These are phyloP conservation scores for Menidia beryllina DNA, from an alignment of 2,113 vertebrate genomes.

Conservation along the genomic window DNA sequence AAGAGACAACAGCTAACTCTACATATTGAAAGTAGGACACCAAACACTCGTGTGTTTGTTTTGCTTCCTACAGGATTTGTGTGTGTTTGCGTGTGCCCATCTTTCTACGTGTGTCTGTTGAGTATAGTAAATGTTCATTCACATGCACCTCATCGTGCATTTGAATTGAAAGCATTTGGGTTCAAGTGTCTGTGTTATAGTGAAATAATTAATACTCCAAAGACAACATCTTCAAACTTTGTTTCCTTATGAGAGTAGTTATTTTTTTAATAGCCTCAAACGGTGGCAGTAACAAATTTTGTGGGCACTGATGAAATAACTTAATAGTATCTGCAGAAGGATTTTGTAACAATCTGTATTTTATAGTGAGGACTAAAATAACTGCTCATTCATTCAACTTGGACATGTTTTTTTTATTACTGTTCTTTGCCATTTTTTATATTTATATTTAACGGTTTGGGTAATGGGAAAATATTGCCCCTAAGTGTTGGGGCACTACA, in stretches of 20 bases:
- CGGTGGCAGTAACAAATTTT: not conserved
- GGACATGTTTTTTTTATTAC: not conserved
- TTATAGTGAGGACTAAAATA: not conserved
- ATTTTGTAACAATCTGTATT: not conserved
- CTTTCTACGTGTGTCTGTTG: constrained; percentile 36
- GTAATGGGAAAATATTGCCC: too few relatives aligned
- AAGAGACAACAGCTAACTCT: constrained; percentile 63
- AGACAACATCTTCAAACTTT: constrained; percentile 25
- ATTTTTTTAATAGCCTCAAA: too few relatives aligned
- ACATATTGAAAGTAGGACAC: constrained; percentile 79
- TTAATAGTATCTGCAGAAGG: not conserved
- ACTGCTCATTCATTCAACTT: not conserved
- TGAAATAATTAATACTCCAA: constrained; percentile 38
- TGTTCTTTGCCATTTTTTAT: not conserved
- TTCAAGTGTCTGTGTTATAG: not conserved
- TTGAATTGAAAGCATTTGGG: constrained; percentile 14
- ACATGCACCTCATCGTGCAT: constrained; percentile 9
- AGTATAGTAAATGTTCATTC: constrained; percentile 25
- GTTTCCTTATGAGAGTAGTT: constrained; percentile 19
- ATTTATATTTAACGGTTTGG: too few relatives aligned
- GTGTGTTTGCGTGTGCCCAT: constrained; percentile 22
- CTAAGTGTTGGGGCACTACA: too few relatives aligned
- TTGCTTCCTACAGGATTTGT: constrained; percentile 59
- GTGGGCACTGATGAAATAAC: not conserved
- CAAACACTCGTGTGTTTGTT: constrained; percentile 70